Evolutionary conservation across 2,797 vertebrate genomes (phyloP).

Genomic region (Tamandua tetradactyla): DNA sequence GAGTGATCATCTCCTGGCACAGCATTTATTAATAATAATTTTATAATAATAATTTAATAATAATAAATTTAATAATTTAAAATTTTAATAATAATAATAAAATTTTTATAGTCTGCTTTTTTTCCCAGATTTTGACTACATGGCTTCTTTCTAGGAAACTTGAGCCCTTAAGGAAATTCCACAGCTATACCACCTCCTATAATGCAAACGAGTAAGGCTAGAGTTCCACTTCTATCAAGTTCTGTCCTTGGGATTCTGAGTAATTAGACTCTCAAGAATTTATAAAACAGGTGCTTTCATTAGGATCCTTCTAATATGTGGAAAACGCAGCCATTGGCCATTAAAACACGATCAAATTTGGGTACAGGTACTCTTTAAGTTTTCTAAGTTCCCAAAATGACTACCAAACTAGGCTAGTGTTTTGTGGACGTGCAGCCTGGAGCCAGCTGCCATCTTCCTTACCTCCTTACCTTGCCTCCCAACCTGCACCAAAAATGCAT

Average conservation of each 20-base stretch:
- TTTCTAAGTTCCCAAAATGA: background rate
- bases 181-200: background rate
- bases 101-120: conserved; percentile 46
- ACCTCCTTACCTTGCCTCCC: background rate
- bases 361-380: background rate
- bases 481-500: background rate
- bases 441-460: background rate
- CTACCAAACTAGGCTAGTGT: background rate
- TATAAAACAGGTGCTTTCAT: conserved; percentile 1
- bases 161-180: conserved; percentile 19
- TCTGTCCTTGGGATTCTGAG: background rate
- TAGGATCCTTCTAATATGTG: background rate
- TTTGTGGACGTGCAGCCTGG: background rate
- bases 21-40: conserved; percentile 58
- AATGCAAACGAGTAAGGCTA: conserved; percentile 2
- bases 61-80: conserved; percentile 66
- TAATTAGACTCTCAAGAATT: background rate
- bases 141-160: conserved; percentile 35
- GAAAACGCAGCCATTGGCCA: background rate
- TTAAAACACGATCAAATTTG: background rate
- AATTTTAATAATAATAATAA: conserved; percentile 69
- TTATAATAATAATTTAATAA: conserved; percentile 64
- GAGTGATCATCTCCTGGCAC: conserved; percentile 30
- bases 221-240: background rate
- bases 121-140: background rate